phyloP scores from a whole-genome alignment of 2,888 invertebrate genomes.

The Synergus gifuensis region DNA sequence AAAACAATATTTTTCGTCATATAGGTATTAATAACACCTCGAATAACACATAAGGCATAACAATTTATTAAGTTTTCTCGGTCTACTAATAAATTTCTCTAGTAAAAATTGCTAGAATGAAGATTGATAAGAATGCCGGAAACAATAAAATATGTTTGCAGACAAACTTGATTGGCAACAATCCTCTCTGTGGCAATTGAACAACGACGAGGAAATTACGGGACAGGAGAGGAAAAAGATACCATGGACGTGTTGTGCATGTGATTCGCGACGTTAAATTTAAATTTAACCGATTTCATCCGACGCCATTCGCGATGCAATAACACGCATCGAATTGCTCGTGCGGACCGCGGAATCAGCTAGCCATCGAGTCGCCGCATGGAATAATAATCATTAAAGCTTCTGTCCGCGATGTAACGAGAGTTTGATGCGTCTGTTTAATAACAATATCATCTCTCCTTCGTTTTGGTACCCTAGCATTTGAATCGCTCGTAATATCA shows the following conservation, averaged over 20 bases:
- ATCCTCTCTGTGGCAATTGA: not conserved
- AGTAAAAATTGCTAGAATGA: not conserved
- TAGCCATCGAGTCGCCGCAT: slow-evolving; percentile 31
- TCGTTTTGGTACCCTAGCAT: not conserved
- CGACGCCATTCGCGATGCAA: slow-evolving; percentile 25
- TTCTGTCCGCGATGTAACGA: slow-evolving; percentile 48
- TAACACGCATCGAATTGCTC: slow-evolving; percentile 20
- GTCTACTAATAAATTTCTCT: not conserved
- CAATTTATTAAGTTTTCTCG: no score
- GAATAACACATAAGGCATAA: no score
- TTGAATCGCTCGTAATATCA: not conserved
- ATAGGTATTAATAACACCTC: no score
- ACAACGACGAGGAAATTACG: not conserved
- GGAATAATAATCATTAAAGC: slow-evolving; percentile 55
- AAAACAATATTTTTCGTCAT: not conserved
- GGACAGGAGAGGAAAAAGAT: not conserved
- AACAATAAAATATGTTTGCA: not conserved
- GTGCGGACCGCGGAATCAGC: slow-evolving; percentile 18
- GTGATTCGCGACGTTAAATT: slow-evolving; percentile 1
- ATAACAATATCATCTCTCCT: not conserved
- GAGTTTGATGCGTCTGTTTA: slow-evolving; percentile 40
- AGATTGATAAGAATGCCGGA: not conserved
- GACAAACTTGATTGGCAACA: not conserved
- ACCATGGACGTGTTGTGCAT: slow-evolving; percentile 12
- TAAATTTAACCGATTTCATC: slow-evolving; percentile 7